A percentile compares a stretch with the other conserved stretches of the same genome.
Evolutionary conservation across 2,113 vertebrate genomes (phyloP).

Genomic region (Atractosteus spatula): DNA sequence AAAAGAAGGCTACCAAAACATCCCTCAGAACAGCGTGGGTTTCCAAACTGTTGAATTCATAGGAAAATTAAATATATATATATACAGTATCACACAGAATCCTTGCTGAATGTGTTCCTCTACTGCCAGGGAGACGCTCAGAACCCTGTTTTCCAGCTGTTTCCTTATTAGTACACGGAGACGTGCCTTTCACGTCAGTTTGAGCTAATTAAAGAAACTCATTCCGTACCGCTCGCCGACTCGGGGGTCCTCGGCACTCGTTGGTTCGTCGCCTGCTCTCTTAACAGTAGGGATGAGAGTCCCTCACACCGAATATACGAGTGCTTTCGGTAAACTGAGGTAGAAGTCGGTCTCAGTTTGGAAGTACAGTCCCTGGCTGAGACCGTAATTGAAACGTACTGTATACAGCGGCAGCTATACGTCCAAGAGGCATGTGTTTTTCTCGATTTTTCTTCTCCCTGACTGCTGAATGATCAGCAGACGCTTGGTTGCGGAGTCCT

Average conservation of each 20-base stretch:
- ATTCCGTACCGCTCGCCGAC: not conserved
- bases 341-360: no score
- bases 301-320: not conserved
- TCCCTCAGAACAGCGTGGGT: not conserved
- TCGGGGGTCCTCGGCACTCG: not conserved
- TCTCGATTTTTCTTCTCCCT: no score
- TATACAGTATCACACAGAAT: not conserved
- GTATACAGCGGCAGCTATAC: not conserved
- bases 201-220: not conserved
- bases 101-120: conserved; percentile 3
- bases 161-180: conserved; percentile 2
- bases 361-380: no score
- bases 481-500: no score
- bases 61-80: not conserved
- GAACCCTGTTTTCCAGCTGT: not conserved
- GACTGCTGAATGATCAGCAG: no score
- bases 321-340: not conserved
- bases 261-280: not conserved
- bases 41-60: not conserved
- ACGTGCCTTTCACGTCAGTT: not conserved
- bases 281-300: not conserved
- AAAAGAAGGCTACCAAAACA: not conserved
- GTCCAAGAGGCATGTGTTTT: no score
- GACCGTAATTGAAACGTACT: not conserved
- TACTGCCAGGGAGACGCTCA: not conserved